Evolutionary conservation across 1,140 invertebrate genomes (phyloP), one percentile per base, ranked within the genome.

Genomic region (Drosophila grimshawi): DNA sequence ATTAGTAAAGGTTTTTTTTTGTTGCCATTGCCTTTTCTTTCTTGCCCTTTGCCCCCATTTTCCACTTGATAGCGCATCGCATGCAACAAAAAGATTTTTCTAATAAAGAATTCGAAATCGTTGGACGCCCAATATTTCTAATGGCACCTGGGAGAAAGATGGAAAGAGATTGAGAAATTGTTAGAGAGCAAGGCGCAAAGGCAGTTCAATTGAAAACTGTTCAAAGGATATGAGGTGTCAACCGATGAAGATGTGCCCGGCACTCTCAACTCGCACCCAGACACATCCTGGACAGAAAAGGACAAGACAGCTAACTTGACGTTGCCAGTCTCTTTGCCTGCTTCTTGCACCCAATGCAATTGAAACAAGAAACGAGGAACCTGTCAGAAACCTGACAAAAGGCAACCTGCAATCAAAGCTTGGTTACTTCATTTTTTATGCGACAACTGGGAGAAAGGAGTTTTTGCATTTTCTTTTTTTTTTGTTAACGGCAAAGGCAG

Each of bases 191-290:
- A 37, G 32, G 46, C 52, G 46, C 57, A 37, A 8, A 57, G 63
- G 35, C 65, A 78, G 49, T 67, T 88, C 82, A 75, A 88, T 86
- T 86, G 82, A 83, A 86, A 86, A 86, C 82, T 86, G 82, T 79
- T 86, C 67, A 88, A 88, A 86, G 83, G 80, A 88, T 80, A 88
- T 86, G 73, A 86, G 76, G 83, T 86, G 83, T 86, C 83, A 86
- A 73, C 72, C 61, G 76, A 79, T 61, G 82, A 81, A 69, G 71
- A 69, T 62, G 65, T 69, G 48, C 35, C 65, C 48, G 65, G 41
- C 65, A 46, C 55, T 59, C 33, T 19, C 32, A 48, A 45, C 37
- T 53, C 45, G 56, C 8, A 33, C 5, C 30, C 32, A 52, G 56
- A 27, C 53, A 27, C 53, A 37, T 43, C 19, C 19, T 41, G 59